These are phyloP conservation scores for Tachuris rubrigastra DNA, from an alignment of 2,113 vertebrate genomes.

Conservation along the genomic window DNA sequence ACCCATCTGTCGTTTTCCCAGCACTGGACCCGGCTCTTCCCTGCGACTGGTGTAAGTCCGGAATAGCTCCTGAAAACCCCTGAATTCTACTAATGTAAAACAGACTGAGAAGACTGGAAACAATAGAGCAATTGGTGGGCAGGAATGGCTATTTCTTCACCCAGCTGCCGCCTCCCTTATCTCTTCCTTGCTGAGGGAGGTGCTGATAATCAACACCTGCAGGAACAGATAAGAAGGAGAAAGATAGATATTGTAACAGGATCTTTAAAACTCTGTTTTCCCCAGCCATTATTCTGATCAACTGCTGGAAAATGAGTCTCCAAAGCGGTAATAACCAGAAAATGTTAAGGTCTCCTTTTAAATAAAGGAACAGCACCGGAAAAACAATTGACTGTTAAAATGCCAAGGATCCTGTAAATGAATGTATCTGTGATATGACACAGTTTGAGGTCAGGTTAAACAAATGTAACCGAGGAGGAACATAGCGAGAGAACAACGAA, in stretches of 20 bases:
- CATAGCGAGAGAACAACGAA: not conserved
- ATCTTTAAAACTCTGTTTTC: not conserved
- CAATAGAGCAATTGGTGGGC: not conserved
- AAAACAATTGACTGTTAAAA: not conserved
- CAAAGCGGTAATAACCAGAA: not conserved
- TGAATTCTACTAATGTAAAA: not conserved
- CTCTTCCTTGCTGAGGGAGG: not conserved
- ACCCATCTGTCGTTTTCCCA: slow-evolving; percentile 18
- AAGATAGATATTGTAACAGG: not conserved
- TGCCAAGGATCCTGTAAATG: not conserved
- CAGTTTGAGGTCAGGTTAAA: not conserved
- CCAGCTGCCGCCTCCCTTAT: not conserved
- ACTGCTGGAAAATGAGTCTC: not conserved
- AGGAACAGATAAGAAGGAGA: slow-evolving; percentile 24
- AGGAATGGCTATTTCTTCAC: not conserved
- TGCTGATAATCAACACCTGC: slow-evolving; percentile 3
- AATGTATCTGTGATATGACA: not conserved
- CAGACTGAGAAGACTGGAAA: not conserved
- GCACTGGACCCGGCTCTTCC: not conserved
- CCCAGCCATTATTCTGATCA: not conserved
- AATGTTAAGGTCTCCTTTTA: not conserved
- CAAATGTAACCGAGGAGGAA: not conserved
- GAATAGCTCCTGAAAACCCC: not conserved
- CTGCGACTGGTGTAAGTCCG: not conserved
- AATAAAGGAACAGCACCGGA: not conserved